Evolutionary conservation across 2,113 vertebrate genomes (phyloP).

Genomic region (Dasyprocta punctata): DNA sequence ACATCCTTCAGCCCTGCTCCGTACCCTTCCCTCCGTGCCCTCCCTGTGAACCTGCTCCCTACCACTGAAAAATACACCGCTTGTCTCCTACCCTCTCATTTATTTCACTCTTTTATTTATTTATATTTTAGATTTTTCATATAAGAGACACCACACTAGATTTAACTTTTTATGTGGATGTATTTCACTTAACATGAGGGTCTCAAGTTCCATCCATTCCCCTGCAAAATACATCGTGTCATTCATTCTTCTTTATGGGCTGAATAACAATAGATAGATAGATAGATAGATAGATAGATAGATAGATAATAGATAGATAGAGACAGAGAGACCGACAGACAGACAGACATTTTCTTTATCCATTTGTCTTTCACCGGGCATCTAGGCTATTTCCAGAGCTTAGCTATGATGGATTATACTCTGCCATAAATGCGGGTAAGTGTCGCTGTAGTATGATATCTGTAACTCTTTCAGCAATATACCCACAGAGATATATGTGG

Average conservation of each 20-base stretch:
- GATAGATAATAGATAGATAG: no score
- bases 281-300: not conserved
- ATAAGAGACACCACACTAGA: not conserved
- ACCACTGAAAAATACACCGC: not conserved
- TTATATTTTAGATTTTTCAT: not conserved
- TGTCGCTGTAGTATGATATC: not conserved
- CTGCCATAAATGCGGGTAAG: not conserved
- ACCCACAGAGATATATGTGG: not conserved
- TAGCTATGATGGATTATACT: not conserved
- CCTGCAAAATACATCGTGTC: not conserved
- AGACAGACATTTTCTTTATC: not conserved
- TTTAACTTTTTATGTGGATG: not conserved
- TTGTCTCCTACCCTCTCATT: not conserved
- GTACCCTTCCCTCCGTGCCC: not conserved
- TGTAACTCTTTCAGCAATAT: not conserved
- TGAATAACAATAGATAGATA: not conserved
- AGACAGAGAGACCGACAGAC: no score
- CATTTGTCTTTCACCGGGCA: not conserved
- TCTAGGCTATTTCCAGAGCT: not conserved
- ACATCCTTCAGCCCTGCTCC: not conserved
- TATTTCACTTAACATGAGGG: not conserved
- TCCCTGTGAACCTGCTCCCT: not conserved
- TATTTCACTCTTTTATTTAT: not conserved
- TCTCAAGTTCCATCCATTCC: not conserved
- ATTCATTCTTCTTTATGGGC: not conserved